phyloP scores from a whole-genome alignment of 2,113 vertebrate species.

The Ochotona princeps region DNA sequence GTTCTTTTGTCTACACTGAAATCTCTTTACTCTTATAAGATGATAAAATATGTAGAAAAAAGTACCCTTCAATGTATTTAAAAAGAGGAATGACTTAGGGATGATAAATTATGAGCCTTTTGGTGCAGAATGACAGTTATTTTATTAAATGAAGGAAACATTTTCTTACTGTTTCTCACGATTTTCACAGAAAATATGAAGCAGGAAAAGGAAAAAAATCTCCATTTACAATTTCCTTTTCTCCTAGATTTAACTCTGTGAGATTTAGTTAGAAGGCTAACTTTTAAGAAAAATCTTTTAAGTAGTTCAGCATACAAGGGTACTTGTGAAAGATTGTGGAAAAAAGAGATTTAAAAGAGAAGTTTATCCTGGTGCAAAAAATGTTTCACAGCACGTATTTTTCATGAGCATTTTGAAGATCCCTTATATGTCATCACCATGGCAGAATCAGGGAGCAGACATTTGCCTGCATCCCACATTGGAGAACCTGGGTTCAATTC shows the following conservation, averaged over 20 bases:
- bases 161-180: neutral
- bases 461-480: too few relatives aligned
- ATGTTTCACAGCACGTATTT: too few relatives aligned
- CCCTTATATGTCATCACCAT: neutral
- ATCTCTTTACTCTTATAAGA: neutral
- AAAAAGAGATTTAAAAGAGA: too few relatives aligned
- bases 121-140: neutral
- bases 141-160: conserved; percentile 15
- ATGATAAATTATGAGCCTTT: neutral
- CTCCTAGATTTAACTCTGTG: neutral
- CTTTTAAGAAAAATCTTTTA: neutral
- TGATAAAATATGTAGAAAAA: conserved; percentile 6
- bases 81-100: neutral
- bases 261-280: neutral
- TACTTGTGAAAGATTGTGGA: too few relatives aligned
- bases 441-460: too few relatives aligned
- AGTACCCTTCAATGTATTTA: conserved; percentile 7
- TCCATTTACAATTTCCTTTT: neutral
- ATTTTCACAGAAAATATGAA: neutral
- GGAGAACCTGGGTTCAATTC: too few relatives aligned
- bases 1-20: conserved; percentile 18
- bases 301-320: neutral
- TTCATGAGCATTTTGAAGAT: too few relatives aligned
- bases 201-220: neutral
- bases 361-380: too few relatives aligned